Base-by-base conservation (phyloP, 1,140 invertebrate genomes). In the Lucilia cuprina region DNA sequence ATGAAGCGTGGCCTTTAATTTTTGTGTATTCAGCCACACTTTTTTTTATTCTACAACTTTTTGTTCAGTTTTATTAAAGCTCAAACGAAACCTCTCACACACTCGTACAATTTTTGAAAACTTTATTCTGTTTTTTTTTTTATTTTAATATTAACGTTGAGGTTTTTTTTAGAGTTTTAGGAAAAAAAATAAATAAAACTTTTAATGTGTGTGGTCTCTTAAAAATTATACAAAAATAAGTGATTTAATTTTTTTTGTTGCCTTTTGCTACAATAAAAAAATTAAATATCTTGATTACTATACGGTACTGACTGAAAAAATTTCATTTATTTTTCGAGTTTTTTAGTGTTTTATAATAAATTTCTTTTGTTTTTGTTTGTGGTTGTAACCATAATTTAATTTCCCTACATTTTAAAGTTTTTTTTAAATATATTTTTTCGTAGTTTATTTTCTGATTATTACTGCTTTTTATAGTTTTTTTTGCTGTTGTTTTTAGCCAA, bases 1-100 rank as follows among this genome's bases (percentile, higher is more conserved):
- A 84, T 84, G 84, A 84, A 84, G 84, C 84, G 84, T 84, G 84
- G 84, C 84, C 84, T 82, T 84, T 84, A 84, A 84, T 84, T 84
- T 30, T 84, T 84, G 84, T 84, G 83, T 84, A 60, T 74, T 74
- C 84, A 82, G 78, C 84, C 84, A 84, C 84, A 84, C 84, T 82
- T 82, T 82, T 70, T 75, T 47, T 83, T 65, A 34, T 65, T 34
- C 10, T 30, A 30, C 25, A 30, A 30, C 50, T 35, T 21, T 12
- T 25, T 19, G 30, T 83, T 83, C 41, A 41, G 5, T 83, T 75
- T 75, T 30, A 30, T 30, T 83, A n/a, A 74, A 41, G n/a, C 83
- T 19, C 70, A 47, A 34, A n/a, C 50, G 13, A 55, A 55, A 55
- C 3, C 50, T 14, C 50, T 55, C 50, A 55, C 50, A 55, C 12